Percentiles rank a stretch among this genome's conserved stretches.
Conservation (phyloP, 1,140 invertebrate genomes). For the Hycleus cichorii region DNA sequence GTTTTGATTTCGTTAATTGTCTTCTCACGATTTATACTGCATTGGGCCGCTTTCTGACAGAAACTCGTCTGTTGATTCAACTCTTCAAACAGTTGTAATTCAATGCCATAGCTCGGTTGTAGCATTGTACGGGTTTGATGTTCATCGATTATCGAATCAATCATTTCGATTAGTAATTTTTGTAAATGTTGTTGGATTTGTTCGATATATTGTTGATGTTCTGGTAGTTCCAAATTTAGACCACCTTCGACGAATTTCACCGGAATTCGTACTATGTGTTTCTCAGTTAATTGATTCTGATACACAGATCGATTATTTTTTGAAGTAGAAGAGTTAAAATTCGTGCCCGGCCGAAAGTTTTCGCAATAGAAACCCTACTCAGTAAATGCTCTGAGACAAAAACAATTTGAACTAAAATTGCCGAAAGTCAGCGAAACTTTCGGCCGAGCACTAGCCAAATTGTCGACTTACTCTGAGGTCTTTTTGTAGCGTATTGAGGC, state of each 20-base stretch:
- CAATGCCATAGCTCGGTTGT: conserved; percentile 45
- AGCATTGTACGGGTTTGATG: conserved; percentile 38
- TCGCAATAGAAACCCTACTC: no score
- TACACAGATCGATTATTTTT: not conserved
- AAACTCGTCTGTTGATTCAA: conserved; percentile 58
- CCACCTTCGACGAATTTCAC: conserved; percentile 51
- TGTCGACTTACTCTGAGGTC: conserved; percentile 53
- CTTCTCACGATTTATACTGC: conserved; percentile 53
- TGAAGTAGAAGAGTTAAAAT: no score
- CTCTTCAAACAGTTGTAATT: conserved; percentile 55
- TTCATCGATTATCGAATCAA: conserved; percentile 55
- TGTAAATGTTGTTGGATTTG: conserved; percentile 49
- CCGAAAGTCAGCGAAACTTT: no score
- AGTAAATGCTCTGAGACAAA: no score
- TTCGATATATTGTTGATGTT: conserved; percentile 55
- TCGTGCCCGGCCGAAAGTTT: no score
- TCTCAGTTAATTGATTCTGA: conserved; percentile 52
- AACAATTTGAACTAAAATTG: no score
- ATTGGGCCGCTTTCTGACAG: conserved; percentile 56
- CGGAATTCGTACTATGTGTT: conserved; percentile 54
- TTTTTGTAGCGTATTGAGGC: conserved; percentile 60
- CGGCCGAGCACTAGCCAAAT: no score
- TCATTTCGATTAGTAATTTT: conserved; percentile 45
- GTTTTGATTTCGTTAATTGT: conserved; percentile 58
- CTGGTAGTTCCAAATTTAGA: conserved; percentile 44